Conservation (phyloP, 2,888 invertebrate species). For the Aporophyla lueneburgensis region DNA sequence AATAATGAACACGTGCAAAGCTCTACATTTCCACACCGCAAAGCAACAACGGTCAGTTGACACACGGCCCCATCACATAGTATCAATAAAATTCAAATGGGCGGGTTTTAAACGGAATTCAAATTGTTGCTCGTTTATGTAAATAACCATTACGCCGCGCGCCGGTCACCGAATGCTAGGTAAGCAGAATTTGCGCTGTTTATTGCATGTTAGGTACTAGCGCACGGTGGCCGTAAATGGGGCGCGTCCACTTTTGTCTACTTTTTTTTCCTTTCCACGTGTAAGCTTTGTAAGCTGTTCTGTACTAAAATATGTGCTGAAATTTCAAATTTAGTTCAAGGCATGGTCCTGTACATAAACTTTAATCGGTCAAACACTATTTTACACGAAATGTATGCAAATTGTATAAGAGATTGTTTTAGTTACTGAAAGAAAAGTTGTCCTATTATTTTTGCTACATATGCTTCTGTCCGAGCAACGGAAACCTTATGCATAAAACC, state of each 20-base stretch:
- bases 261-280: constrained; percentile 21
- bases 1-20: too few relatives aligned
- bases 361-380: not conserved
- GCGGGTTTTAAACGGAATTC: constrained; percentile 50
- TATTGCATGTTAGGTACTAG: not conserved
- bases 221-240: not conserved
- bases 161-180: not conserved
- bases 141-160: constrained; percentile 10
- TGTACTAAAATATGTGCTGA: not conserved
- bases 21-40: too few relatives aligned
- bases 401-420: not conserved
- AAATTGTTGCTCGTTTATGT: constrained; percentile 20
- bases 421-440: not conserved
- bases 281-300: not conserved
- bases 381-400: not conserved
- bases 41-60: not conserved
- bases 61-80: not conserved
- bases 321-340: too few relatives aligned
- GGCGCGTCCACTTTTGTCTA: not conserved
- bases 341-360: not conserved
- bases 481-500: not conserved
- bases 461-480: too few relatives aligned
- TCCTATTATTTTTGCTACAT: not conserved
- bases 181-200: not conserved
- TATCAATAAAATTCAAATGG: constrained; percentile 48